phyloP scores from a whole-genome alignment of 1,140 invertebrate genomes.

The Wiebesia pumilae region DNA sequence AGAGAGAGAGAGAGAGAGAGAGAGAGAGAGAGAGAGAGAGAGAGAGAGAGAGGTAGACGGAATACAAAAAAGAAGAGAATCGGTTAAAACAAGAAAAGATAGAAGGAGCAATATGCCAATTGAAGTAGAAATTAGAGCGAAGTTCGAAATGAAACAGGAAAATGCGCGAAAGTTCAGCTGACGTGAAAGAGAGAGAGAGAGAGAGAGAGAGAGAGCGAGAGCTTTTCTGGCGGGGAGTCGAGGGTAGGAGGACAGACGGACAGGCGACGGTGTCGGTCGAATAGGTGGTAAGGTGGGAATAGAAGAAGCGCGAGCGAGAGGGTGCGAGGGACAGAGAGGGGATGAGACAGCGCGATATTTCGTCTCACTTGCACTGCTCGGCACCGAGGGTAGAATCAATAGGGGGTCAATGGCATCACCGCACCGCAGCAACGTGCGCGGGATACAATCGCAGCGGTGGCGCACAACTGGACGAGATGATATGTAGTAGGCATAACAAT shows the following conservation, averaged over 20 bases:
- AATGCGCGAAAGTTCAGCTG: background rate
- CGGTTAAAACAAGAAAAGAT: background rate
- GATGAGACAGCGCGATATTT: background rate
- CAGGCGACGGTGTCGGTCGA: background rate
- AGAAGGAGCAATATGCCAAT: background rate
- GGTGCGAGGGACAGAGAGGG: slow-evolving; percentile 31
- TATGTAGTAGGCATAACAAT: background rate
- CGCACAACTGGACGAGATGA: background rate
- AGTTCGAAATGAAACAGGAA: background rate
- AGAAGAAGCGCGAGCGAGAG: background rate
- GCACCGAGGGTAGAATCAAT: slow-evolving; percentile 72
- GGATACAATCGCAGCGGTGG: slow-evolving; percentile 11
- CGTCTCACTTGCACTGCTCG: slow-evolving; percentile 66
- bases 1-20: too few relatives aligned
- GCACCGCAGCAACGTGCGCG: slow-evolving; percentile 54
- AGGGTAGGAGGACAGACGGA: background rate
- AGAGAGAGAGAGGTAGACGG: too few relatives aligned
- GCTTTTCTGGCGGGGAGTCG: background rate
- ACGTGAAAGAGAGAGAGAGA: background rate
- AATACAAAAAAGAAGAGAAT: background rate
- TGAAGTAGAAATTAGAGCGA: slow-evolving; percentile 16
- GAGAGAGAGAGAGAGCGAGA: background rate
- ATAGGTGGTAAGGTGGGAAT: background rate
- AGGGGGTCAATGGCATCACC: slow-evolving; percentile 74
- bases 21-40: too few relatives aligned